phyloP scores from a whole-genome alignment of 2,888 invertebrate species.

The Bruchidius siliquastri region DNA sequence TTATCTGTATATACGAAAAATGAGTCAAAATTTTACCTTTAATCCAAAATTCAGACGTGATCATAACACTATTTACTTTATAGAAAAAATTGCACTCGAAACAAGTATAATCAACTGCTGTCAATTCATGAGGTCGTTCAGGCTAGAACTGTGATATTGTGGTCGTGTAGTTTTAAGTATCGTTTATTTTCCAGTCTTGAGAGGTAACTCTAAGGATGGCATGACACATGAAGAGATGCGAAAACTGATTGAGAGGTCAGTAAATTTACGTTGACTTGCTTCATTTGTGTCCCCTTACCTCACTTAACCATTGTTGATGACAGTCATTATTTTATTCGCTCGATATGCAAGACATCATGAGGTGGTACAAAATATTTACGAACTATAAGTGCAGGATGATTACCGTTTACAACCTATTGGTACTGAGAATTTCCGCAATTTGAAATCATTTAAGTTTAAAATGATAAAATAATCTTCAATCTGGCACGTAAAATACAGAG shows the following conservation, averaged over 20 bases:
- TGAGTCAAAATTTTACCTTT: no score
- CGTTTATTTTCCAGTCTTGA: conserved; percentile 58
- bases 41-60: no score
- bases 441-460: no score
- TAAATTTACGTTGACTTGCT: conserved; percentile 36
- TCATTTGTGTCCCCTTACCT: not conserved
- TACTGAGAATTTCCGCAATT: no score
- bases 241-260: conserved; percentile 96
- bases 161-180: conserved; percentile 52
- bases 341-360: not conserved
- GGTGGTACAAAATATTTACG: not conserved
- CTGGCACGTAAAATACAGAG: no score
- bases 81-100: not conserved
- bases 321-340: not conserved
- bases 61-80: no score
- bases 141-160: conserved; percentile 34
- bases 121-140: not conserved
- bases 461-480: no score
- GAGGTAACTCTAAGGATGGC: conserved; percentile 79
- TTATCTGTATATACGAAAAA: no score
- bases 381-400: not conserved
- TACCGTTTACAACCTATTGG: no score
- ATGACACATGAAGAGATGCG: conserved; percentile 95
- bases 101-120: not conserved
- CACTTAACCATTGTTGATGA: not conserved